These are phyloP conservation scores for Drosophila multiciliata DNA, from an alignment of 2,888 invertebrate species.

Conservation along the genomic window DNA sequence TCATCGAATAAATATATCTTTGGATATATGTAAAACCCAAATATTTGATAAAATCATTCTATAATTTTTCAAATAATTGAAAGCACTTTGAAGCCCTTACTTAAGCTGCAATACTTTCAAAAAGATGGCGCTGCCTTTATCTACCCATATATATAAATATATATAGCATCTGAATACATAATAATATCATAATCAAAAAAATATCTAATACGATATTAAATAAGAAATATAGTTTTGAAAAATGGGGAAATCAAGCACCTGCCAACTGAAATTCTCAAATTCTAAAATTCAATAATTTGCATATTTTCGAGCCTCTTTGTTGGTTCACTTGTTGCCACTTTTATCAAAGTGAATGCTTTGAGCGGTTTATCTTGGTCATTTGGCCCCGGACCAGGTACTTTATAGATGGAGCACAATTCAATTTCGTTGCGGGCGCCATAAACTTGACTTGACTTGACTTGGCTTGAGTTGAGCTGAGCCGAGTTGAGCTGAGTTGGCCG, in stretches of 20 bases:
- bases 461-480: background rate
- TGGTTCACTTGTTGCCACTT: conserved; percentile 24
- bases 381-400: conserved; percentile 38
- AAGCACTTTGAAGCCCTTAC: background rate
- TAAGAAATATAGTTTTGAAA: background rate
- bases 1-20: background rate
- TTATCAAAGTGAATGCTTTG: conserved; percentile 8
- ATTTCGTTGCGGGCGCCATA: conserved; percentile 67
- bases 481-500: conserved; percentile 39
- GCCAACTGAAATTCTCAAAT: background rate
- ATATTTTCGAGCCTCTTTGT: background rate
- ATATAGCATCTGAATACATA: background rate
- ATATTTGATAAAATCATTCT: background rate
- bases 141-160: background rate
- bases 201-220: background rate
- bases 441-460: conserved; percentile 34
- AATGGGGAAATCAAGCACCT: background rate
- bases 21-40: background rate
- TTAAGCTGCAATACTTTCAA: background rate
- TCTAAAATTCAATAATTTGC: background rate
- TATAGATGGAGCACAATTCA: conserved; percentile 54
- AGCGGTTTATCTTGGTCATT: conserved; percentile 40
- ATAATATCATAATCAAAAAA: no score
- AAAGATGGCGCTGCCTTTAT: background rate
- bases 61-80: background rate